A percentile compares a stretch with the other conserved stretches of the same genome.
phyloP scores from a whole-genome alignment of 2,797 vertebrate species.

The Oryzias sinensis region DNA sequence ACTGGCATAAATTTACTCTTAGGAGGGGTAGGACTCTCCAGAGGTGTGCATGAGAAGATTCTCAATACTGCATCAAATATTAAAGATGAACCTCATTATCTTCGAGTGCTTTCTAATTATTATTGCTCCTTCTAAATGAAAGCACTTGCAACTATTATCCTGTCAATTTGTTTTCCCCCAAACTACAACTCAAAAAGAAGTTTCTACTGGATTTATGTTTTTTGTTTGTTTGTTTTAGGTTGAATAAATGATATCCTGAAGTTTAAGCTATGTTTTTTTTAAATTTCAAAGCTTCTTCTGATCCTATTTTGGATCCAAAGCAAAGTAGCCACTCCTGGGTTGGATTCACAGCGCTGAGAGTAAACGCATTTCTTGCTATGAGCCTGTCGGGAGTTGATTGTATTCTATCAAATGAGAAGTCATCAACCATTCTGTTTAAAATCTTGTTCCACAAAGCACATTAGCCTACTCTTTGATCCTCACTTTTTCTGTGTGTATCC shows the following conservation, averaged over 20 bases:
- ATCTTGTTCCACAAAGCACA: slow-evolving; percentile 50
- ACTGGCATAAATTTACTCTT: slow-evolving; percentile 69
- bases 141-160: slow-evolving; percentile 35
- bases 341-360: background rate
- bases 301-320: no score
- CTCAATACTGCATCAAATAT: slow-evolving; percentile 67
- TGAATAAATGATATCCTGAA: no score
- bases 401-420: slow-evolving; percentile 50
- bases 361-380: slow-evolving; percentile 19
- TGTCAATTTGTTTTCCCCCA: slow-evolving; percentile 30
- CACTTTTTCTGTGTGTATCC: slow-evolving; percentile 23
- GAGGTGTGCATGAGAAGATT: slow-evolving; percentile 44
- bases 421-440: slow-evolving; percentile 58
- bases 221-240: background rate
- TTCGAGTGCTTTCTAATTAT: slow-evolving; percentile 56
- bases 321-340: no score
- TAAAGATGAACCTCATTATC: slow-evolving; percentile 68
- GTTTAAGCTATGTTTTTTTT: no score
- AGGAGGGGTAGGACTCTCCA: slow-evolving; percentile 61
- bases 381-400: slow-evolving; percentile 18
- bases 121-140: slow-evolving; percentile 41
- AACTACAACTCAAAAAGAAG: background rate
- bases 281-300: no score
- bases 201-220: background rate
- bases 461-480: slow-evolving; percentile 32